A percentile compares a stretch with the other conserved stretches of the same genome.
phyloP scores from a whole-genome alignment of 2,797 vertebrate genomes.

The Ctenochaetus hawaiiensis region DNA sequence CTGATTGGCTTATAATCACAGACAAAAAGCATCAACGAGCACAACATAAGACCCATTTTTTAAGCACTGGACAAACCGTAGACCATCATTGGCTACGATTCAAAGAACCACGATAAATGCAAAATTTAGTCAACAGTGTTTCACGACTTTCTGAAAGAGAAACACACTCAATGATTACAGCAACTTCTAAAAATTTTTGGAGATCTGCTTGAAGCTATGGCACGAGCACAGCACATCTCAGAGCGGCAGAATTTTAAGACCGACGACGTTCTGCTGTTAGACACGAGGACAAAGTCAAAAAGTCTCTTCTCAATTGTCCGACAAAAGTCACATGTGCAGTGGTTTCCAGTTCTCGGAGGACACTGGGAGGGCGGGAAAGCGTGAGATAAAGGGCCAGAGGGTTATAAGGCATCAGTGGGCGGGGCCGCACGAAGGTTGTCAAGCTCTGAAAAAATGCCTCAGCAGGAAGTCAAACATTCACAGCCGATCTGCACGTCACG shows the following conservation, averaged over 20 bases:
- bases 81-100: no score
- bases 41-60: background rate
- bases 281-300: conserved; percentile 17
- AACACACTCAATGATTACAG: background rate
- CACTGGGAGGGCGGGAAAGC: background rate
- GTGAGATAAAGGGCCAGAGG: background rate
- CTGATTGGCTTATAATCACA: background rate
- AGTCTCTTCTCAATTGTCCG: conserved; percentile 28
- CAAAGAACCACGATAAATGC: no score
- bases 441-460: conserved; percentile 15
- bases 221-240: conserved; percentile 43
- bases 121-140: background rate
- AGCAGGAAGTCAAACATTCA: conserved; percentile 47
- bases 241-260: conserved; percentile 1
- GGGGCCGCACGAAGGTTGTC: conserved; percentile 35
- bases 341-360: conserved; percentile 26
- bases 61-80: background rate
- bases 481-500: background rate
- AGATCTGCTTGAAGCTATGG: conserved; percentile 54
- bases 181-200: conserved; percentile 1
- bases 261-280: background rate
- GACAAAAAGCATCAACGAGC: background rate
- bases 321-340: conserved; percentile 20
- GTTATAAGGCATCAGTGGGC: conserved; percentile 66
- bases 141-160: conserved; percentile 16